Conservation (phyloP, 2,797 vertebrate species). For the Crossoptilon crossoptilon region DNA sequence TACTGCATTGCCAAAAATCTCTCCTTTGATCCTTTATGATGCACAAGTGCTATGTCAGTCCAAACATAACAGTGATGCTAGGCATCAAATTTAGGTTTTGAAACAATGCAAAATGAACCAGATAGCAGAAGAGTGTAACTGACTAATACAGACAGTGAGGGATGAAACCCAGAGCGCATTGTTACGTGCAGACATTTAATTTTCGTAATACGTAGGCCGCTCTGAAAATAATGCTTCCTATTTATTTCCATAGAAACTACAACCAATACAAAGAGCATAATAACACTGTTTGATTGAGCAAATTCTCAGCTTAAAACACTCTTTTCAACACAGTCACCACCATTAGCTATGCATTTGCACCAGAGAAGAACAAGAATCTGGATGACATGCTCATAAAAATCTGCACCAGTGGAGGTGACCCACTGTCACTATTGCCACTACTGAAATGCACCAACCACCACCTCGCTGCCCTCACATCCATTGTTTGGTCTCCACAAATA, state of each 20-base stretch:
- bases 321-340: neutral
- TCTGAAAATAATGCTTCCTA: neutral
- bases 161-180: neutral
- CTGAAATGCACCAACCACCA: neutral
- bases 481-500: neutral
- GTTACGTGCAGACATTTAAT: neutral
- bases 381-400: neutral
- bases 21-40: conserved; percentile 16
- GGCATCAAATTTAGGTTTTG: conserved; percentile 28
- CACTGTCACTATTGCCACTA: neutral
- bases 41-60: neutral
- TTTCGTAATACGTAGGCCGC: neutral
- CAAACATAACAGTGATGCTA: conserved; percentile 32
- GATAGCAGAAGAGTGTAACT: neutral
- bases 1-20: neutral
- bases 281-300: neutral
- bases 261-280: neutral
- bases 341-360: neutral
- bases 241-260: neutral
- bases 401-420: neutral
- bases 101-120: conserved; percentile 36
- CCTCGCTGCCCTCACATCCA: neutral
- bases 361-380: neutral
- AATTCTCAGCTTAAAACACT: no score
- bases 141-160: conserved; percentile 2